phyloP scores from a whole-genome alignment of 2,113 vertebrate genomes.

The Pseudorasbora parva region DNA sequence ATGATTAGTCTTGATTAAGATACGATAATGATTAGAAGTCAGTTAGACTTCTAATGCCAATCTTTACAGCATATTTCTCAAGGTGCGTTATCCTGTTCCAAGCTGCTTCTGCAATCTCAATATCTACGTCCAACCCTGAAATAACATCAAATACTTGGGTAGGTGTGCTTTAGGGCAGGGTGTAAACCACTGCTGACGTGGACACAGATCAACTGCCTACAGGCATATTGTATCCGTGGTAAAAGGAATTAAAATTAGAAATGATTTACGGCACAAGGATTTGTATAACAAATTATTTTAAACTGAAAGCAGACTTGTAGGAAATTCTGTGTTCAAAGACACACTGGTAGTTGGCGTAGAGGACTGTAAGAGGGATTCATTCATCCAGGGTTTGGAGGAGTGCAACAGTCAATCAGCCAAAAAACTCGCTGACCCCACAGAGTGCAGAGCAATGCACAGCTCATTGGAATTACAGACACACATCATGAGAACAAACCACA shows the following conservation, averaged over 20 bases:
- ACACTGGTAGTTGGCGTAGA: background rate
- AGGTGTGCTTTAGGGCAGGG: conserved; percentile 10
- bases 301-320: background rate
- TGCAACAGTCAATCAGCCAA: conserved; percentile 2
- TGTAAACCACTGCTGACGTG: background rate
- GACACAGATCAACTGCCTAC: background rate
- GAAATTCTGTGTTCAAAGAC: background rate
- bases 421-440: background rate
- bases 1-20: too few relatives aligned
- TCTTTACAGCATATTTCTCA: background rate
- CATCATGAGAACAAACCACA: background rate
- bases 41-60: background rate
- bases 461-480: conserved; percentile 3
- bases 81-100: background rate
- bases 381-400: background rate
- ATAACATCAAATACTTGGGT: background rate
- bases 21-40: too few relatives aligned
- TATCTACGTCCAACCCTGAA: conserved; percentile 8
- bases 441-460: conserved; percentile 15
- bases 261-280: background rate
- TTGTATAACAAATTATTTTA: background rate
- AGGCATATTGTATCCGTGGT: background rate
- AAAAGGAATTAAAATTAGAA: background rate
- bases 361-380: conserved; percentile 8
- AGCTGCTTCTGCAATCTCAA: background rate